phyloP scores from a whole-genome alignment of 2,888 invertebrate genomes.

The Ctenicera cuprea region DNA sequence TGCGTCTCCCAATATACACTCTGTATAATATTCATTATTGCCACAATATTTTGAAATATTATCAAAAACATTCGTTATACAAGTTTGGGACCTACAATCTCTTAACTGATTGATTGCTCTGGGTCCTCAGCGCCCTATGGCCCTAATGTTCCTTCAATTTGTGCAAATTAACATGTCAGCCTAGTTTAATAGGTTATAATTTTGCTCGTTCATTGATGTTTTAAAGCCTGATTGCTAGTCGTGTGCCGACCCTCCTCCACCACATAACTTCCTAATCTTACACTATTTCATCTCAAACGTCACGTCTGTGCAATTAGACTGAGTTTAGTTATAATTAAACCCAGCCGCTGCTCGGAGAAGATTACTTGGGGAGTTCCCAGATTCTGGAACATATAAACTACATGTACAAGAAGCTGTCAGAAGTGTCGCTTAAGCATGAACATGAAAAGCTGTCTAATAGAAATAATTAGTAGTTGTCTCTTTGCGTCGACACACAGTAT shows the following conservation, averaged over 20 bases:
- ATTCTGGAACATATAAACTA: slow-evolving; percentile 41
- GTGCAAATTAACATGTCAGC: slow-evolving; percentile 19
- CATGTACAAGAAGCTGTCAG: slow-evolving; percentile 33
- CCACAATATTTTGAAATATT: too few relatives aligned
- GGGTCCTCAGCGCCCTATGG: not conserved
- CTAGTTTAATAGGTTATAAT: slow-evolving; percentile 24
- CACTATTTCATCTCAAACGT: slow-evolving; percentile 46
- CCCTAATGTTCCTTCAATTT: not conserved
- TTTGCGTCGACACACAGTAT: not conserved
- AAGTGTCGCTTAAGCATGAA: slow-evolving; percentile 39
- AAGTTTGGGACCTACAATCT: not conserved
- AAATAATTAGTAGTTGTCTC: slow-evolving; percentile 20
- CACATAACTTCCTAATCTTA: slow-evolving; percentile 45
- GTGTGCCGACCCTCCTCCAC: slow-evolving; percentile 24
- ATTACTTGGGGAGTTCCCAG: slow-evolving; percentile 48
- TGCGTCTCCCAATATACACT: too few relatives aligned
- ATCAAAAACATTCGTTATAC: too few relatives aligned
- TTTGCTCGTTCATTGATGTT: slow-evolving; percentile 17
- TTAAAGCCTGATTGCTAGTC: slow-evolving; percentile 26
- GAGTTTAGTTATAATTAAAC: slow-evolving; percentile 51
- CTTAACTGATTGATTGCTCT: not conserved
- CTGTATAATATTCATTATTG: too few relatives aligned
- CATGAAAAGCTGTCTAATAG: slow-evolving; percentile 5
- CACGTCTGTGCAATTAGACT: slow-evolving; percentile 49
- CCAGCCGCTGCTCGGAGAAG: slow-evolving; percentile 39